Evolutionary conservation across 2,113 vertebrate species (phyloP).

Genomic region (Sula dactylatra): DNA sequence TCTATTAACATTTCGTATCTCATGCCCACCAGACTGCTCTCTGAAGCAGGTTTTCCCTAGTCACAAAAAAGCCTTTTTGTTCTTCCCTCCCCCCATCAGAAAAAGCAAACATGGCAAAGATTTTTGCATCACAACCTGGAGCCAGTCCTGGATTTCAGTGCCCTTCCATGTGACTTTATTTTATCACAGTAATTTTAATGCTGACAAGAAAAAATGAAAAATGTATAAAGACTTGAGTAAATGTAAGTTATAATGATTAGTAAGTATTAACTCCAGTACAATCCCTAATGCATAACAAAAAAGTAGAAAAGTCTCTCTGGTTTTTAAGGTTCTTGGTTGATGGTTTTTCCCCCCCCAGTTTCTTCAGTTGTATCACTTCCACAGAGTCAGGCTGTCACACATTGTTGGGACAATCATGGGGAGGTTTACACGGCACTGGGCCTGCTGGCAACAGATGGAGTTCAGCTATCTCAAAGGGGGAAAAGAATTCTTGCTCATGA

Average conservation of each 20-base stretch:
- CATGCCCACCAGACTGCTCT: not conserved
- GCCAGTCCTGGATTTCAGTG: not conserved
- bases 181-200: not conserved
- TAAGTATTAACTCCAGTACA: not conserved
- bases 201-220: not conserved
- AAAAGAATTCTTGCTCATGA: too few species aligned
- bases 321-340: not conserved
- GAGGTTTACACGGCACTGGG: too few species aligned
- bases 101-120: not conserved
- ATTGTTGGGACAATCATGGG: not conserved
- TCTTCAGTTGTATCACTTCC: not conserved
- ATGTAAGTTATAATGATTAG: not conserved
- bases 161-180: not conserved
- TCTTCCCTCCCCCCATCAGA: not conserved
- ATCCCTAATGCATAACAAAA: not conserved
- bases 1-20: not conserved
- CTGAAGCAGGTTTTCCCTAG: not conserved
- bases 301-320: not conserved
- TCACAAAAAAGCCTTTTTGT: not conserved
- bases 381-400: not conserved
- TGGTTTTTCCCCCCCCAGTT: rapidly evolving
- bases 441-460: too few species aligned
- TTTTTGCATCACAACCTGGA: not conserved
- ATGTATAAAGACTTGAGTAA: not conserved
- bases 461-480: too few species aligned